Evolutionary conservation across 2,888 invertebrate genomes (phyloP).

Genomic region (Amphipyra tragopoginis): DNA sequence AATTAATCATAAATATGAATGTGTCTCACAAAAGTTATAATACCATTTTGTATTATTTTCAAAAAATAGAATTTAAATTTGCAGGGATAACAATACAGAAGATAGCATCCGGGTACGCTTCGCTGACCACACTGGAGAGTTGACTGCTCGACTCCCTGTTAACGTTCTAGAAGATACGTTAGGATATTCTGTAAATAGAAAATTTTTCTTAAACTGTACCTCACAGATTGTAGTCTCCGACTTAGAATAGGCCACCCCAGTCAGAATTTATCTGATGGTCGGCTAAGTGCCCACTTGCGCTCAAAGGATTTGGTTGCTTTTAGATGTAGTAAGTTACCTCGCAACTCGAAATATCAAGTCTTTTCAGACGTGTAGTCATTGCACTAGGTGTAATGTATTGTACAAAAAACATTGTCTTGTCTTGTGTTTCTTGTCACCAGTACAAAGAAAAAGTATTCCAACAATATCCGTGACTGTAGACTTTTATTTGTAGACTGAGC

Average conservation of each 20-base stretch:
- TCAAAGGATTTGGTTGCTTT: too few species aligned
- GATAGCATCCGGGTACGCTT: conserved; percentile 91
- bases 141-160: conserved; percentile 90
- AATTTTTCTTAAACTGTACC: not conserved
- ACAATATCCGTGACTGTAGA: not conserved
- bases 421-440: too few species aligned
- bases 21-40: too few species aligned
- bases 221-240: not conserved
- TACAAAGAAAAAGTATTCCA: not conserved
- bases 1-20: too few species aligned
- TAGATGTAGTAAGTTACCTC: too few species aligned
- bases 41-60: too few species aligned
- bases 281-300: too few species aligned
- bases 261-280: too few species aligned
- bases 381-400: too few species aligned
- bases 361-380: too few species aligned
- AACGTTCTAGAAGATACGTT: conserved; percentile 90
- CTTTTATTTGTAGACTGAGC: conserved; percentile 81
- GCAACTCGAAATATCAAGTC: too few species aligned
- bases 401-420: too few species aligned
- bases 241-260: not conserved
- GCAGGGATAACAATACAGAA: conserved; percentile 70
- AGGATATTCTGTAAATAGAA: conserved; percentile 86
- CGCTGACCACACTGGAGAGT: conserved; percentile 92
- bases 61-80: not conserved